Conservation (phyloP, 2,113 vertebrate species). For the Dromaius novaehollandiae region DNA sequence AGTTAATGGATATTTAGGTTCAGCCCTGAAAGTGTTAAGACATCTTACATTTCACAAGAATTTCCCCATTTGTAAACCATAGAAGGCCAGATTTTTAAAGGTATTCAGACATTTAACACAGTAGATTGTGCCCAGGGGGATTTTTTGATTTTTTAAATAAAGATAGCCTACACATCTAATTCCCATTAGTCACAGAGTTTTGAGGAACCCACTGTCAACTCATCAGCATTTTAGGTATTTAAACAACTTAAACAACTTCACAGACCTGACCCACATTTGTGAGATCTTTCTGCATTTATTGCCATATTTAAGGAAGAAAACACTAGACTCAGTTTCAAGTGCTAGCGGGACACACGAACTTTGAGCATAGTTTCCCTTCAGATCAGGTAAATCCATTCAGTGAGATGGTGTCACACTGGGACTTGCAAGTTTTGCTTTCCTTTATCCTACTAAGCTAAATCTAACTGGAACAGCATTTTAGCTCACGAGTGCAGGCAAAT, state of each 20-base stretch:
- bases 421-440: not conserved
- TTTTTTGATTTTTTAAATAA: not conserved
- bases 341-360: not conserved
- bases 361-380: not conserved
- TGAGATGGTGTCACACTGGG: not conserved
- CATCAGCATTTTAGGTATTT: not conserved
- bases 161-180: not conserved
- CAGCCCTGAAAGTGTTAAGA: not conserved
- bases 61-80: not conserved
- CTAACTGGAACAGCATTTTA: not conserved
- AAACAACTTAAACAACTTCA: not conserved
- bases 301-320: not conserved
- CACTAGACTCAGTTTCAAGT: not conserved
- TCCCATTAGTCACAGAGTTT: not conserved
- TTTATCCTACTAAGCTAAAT: not conserved
- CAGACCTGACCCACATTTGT: not conserved
- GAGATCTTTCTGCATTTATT: not conserved
- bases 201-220: not conserved
- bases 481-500: not conserved
- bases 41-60: not conserved
- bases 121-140: not conserved
- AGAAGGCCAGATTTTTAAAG: not conserved
- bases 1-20: not conserved
- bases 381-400: not conserved
- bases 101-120: not conserved